These are phyloP conservation scores for Amorpha juglandis DNA, from an alignment of 2,888 invertebrate genomes.

Conservation along the genomic window DNA sequence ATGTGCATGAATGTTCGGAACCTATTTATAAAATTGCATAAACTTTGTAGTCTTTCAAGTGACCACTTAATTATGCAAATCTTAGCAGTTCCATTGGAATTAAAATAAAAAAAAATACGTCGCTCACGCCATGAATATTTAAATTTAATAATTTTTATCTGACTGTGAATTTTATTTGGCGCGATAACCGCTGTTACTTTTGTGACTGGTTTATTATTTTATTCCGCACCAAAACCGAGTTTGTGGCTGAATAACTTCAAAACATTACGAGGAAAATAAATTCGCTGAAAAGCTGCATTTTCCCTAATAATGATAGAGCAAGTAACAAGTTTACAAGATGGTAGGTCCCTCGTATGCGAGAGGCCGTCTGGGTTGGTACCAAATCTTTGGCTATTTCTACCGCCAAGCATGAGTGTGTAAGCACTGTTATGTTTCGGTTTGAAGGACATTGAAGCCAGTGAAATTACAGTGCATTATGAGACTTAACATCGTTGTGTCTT, in stretches of 20 bases:
- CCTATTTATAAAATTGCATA: slow-evolving; percentile 11
- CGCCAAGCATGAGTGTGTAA: too few species aligned
- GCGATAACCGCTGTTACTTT: slow-evolving; percentile 38
- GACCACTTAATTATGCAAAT: slow-evolving; percentile 49
- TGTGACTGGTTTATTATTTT: slow-evolving; percentile 16
- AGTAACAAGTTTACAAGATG: too few species aligned
- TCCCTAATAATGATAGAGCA: too few species aligned
- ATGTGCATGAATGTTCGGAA: background rate
- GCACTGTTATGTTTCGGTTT: too few species aligned
- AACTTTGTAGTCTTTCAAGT: slow-evolving; percentile 29
- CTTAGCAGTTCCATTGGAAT: slow-evolving; percentile 38
- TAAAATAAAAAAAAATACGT: slow-evolving; percentile 35
- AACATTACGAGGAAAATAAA: background rate
- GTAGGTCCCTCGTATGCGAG: too few species aligned
- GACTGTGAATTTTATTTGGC: slow-evolving; percentile 48
- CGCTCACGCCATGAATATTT: slow-evolving; percentile 45
- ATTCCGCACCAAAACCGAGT: background rate
- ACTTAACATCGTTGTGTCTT: too few species aligned
- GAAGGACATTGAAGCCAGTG: too few species aligned
- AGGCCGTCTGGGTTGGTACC: too few species aligned
- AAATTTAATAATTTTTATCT: slow-evolving; percentile 50
- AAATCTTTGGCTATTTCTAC: too few species aligned
- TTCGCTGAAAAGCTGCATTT: too few species aligned
- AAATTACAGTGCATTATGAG: too few species aligned
- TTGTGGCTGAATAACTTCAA: background rate